Conservation (phyloP, 2,797 vertebrate species). For the Cyclopterus lumpus region DNA sequence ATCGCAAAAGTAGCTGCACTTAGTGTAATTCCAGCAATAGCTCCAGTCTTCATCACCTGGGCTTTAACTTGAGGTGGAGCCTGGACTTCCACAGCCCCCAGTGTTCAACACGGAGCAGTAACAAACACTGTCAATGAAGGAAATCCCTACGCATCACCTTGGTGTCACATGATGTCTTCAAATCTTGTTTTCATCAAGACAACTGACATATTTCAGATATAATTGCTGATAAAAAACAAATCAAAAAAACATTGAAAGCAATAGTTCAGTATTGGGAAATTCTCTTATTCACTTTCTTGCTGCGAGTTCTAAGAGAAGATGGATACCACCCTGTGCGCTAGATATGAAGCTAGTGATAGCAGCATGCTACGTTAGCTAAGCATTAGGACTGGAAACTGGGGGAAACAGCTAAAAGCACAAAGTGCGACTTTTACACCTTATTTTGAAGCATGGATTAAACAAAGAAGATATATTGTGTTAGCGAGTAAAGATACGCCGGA, state of each 20-base stretch:
- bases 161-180: not conserved
- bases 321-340: not conserved
- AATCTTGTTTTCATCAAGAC: not conserved
- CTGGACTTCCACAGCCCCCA: constrained; percentile 11
- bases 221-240: not conserved
- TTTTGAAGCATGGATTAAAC: not conserved
- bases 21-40: constrained; percentile 46
- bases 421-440: not conserved
- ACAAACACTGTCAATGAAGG: not conserved
- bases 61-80: constrained; percentile 14
- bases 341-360: not conserved
- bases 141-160: constrained; percentile 6
- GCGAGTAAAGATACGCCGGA: not conserved
- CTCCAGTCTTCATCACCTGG: constrained; percentile 16
- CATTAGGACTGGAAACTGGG: not conserved
- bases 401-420: not conserved
- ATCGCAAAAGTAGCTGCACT: constrained; percentile 45
- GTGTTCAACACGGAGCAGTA: constrained; percentile 1
- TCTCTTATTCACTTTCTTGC: not conserved
- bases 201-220: not conserved
- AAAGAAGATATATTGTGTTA: not conserved
- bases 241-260: not conserved
- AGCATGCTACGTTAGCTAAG: not conserved
- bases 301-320: not conserved
- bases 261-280: not conserved